Conservation (phyloP, 2,797 vertebrate genomes). For the Tympanoctomys barrerae region DNA sequence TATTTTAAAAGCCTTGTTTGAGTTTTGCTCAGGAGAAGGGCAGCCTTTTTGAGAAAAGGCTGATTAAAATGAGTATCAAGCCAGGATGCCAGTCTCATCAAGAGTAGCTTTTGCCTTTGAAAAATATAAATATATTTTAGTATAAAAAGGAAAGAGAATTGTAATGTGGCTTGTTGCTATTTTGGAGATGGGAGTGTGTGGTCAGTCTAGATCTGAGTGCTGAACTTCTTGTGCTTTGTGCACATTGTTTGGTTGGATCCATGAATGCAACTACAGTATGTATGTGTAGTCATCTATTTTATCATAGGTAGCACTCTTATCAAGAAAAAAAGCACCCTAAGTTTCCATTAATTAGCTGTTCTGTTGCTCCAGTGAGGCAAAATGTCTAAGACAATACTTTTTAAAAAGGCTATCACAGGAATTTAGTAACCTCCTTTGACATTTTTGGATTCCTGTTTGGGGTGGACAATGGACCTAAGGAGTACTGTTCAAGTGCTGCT, state of each 20-base stretch:
- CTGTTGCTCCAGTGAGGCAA: slow-evolving; percentile 71
- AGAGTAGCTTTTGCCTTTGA: slow-evolving; percentile 42
- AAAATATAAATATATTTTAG: background rate
- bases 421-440: slow-evolving; percentile 58
- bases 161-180: background rate
- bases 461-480: background rate
- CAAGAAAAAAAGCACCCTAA: slow-evolving; percentile 72
- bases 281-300: slow-evolving; percentile 64
- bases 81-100: background rate
- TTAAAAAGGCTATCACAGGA: slow-evolving; percentile 59
- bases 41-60: background rate
- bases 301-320: slow-evolving; percentile 53
- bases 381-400: slow-evolving; percentile 68
- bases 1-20: slow-evolving; percentile 1
- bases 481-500: slow-evolving; percentile 60
- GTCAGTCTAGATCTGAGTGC: background rate
- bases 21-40: slow-evolving; percentile 23
- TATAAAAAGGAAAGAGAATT: slow-evolving; percentile 32
- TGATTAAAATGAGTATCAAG: slow-evolving; percentile 5
- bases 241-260: slow-evolving; percentile 56
- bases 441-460: slow-evolving; percentile 62
- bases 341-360: slow-evolving; percentile 71
- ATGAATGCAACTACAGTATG: background rate
- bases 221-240: slow-evolving; percentile 49
- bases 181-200: background rate